Conservation (phyloP, 2,888 invertebrate genomes). For the Cryptocephalus primarius region DNA sequence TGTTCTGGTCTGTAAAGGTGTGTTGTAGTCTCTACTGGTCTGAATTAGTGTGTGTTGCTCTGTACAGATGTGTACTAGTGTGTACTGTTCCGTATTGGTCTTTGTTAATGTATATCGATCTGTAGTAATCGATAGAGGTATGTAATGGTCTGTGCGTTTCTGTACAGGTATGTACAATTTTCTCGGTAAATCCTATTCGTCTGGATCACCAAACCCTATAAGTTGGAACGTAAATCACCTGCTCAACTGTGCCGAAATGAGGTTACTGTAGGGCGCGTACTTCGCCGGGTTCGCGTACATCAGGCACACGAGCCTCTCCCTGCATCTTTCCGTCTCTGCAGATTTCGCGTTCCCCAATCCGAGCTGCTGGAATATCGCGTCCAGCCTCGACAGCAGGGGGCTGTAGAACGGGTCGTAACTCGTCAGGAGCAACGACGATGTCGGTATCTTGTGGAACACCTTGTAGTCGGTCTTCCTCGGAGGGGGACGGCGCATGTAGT, state of each 20-base stretch:
- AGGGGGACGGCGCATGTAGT: conserved; percentile 49
- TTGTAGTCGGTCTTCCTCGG: conserved; percentile 56
- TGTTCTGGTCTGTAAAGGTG: too few relatives aligned
- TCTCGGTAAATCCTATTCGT: too few relatives aligned
- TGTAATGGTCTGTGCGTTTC: too few relatives aligned
- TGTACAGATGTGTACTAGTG: too few relatives aligned
- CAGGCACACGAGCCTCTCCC: conserved; percentile 74
- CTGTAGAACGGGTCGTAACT: conserved; percentile 88
- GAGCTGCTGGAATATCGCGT: conserved; percentile 67
- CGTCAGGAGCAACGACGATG: conserved; percentile 68
- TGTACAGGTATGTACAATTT: too few relatives aligned
- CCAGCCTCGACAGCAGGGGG: conserved; percentile 70
- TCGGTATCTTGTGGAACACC: conserved; percentile 78
- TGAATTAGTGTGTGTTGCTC: too few relatives aligned
- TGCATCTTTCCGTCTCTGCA: conserved; percentile 54
- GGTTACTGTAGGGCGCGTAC: conserved; percentile 80
- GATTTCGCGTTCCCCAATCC: conserved; percentile 45
- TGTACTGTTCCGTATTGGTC: too few relatives aligned
- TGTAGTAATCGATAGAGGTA: too few relatives aligned
- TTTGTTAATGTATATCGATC: too few relatives aligned
- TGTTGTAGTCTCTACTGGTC: too few relatives aligned
- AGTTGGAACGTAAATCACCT: conserved; percentile 42
- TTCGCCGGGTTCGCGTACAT: conserved; percentile 84
- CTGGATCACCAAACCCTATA: too few relatives aligned
- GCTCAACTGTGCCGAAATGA: conserved; percentile 79